These are phyloP conservation scores for Drosophila putrida DNA, from an alignment of 2,888 invertebrate genomes.

Conservation along the genomic window DNA sequence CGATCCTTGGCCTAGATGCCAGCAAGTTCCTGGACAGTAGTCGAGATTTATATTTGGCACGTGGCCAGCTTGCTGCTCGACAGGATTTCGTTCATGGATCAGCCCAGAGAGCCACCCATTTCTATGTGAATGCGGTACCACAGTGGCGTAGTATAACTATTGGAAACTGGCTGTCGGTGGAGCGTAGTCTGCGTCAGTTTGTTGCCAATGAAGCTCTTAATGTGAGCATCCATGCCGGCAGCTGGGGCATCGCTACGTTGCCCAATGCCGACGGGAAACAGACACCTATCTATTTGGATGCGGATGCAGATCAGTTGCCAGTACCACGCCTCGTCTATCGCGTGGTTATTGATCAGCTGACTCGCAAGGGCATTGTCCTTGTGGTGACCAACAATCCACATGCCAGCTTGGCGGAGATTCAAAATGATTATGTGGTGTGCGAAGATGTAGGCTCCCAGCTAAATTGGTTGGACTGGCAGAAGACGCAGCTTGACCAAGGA, in stretches of 20 bases:
- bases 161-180: slow-evolving; percentile 87
- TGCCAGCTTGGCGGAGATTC: slow-evolving; percentile 58
- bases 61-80: slow-evolving; percentile 86
- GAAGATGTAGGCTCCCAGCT: slow-evolving; percentile 67
- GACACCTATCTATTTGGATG: slow-evolving; percentile 82
- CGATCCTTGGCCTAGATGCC: slow-evolving; percentile 79
- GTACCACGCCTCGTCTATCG: slow-evolving; percentile 87
- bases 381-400: slow-evolving; percentile 85
- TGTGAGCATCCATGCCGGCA: slow-evolving; percentile 86
- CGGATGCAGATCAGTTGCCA: slow-evolving; percentile 83
- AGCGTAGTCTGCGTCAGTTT: slow-evolving; percentile 85
- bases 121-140: slow-evolving; percentile 86
- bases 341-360: slow-evolving; percentile 85
- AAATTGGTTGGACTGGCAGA: slow-evolving; percentile 71
- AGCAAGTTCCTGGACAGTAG: slow-evolving; percentile 59
- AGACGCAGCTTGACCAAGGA: slow-evolving; percentile 49
- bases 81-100: slow-evolving; percentile 86
- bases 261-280: slow-evolving; percentile 84
- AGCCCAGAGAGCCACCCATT: slow-evolving; percentile 86
- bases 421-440: slow-evolving; percentile 69
- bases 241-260: slow-evolving; percentile 86
- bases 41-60: slow-evolving; percentile 76
- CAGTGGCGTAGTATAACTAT: slow-evolving; percentile 87
- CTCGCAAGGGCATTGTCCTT: slow-evolving; percentile 68
- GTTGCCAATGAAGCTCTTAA: slow-evolving; percentile 81